Conservation (phyloP, 2,113 vertebrate species). For the Leucoraja erinaceus region DNA sequence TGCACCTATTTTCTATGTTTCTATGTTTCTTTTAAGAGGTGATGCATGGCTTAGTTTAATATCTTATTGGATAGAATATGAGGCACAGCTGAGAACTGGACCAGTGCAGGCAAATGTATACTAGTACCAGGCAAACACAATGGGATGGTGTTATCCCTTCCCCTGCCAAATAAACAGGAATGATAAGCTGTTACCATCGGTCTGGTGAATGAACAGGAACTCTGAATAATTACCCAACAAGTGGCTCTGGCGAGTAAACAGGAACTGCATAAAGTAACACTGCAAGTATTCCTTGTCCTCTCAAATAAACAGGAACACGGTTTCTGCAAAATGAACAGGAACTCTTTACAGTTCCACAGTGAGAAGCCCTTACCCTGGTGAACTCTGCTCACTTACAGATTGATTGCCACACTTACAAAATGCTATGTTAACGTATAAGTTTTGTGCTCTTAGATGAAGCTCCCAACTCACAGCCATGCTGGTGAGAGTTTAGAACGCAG, state of each 20-base stretch:
- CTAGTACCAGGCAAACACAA: background rate
- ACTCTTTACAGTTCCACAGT: background rate
- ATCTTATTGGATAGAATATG: background rate
- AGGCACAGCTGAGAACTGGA: background rate
- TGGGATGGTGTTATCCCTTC: background rate
- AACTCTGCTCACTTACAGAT: background rate
- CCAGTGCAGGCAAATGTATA: background rate
- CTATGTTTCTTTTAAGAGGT: too few relatives aligned
- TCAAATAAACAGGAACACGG: slow-evolving; percentile 6
- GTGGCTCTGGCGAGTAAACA: slow-evolving; percentile 2
- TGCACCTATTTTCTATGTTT: too few relatives aligned
- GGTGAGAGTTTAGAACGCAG: background rate
- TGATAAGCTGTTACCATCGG: background rate
- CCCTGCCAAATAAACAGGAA: slow-evolving; percentile 4
- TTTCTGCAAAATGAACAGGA: background rate
- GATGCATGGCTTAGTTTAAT: background rate
- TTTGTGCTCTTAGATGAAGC: background rate
- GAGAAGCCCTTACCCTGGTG: background rate
- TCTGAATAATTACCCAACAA: background rate
- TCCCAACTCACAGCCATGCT: background rate
- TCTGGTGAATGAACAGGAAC: background rate
- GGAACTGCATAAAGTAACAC: background rate
- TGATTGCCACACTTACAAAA: background rate
- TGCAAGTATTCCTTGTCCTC: background rate
- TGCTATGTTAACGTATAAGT: background rate